These are phyloP conservation scores for Neopelma chrysocephalum DNA, from an alignment of 2,797 vertebrate species.

Conservation along the genomic window DNA sequence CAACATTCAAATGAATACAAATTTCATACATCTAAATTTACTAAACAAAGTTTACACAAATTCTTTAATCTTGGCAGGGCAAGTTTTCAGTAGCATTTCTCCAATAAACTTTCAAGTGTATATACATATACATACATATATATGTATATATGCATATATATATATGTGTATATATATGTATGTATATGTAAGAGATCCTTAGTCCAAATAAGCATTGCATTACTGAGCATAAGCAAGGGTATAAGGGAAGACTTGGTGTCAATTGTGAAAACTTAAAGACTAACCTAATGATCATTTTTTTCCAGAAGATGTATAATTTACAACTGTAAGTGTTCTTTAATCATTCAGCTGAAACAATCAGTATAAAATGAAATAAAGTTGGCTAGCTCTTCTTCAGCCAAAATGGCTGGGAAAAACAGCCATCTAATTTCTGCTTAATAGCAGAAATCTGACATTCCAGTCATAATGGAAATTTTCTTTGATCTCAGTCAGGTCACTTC, in stretches of 20 bases:
- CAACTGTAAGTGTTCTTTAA: not conserved
- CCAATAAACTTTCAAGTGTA: not conserved
- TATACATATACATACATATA: not conserved
- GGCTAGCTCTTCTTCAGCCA: not conserved
- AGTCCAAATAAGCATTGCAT: not conserved
- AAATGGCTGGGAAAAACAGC: not conserved
- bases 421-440: not conserved
- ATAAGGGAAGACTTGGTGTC: not conserved
- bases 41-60: not conserved
- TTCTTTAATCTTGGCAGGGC: not conserved
- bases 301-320: not conserved
- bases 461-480: not conserved
- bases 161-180: not conserved
- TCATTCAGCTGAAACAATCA: not conserved
- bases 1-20: not conserved
- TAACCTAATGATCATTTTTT: not conserved
- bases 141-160: no score
- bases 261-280: not conserved
- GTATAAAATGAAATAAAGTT: not conserved
- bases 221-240: not conserved
- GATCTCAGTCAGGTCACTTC: not conserved
- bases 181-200: not conserved
- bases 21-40: not conserved
- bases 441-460: not conserved
- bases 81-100: not conserved